Base-by-base conservation (phyloP, 1,140 invertebrate species). In the Bombus sibiricus region DNA sequence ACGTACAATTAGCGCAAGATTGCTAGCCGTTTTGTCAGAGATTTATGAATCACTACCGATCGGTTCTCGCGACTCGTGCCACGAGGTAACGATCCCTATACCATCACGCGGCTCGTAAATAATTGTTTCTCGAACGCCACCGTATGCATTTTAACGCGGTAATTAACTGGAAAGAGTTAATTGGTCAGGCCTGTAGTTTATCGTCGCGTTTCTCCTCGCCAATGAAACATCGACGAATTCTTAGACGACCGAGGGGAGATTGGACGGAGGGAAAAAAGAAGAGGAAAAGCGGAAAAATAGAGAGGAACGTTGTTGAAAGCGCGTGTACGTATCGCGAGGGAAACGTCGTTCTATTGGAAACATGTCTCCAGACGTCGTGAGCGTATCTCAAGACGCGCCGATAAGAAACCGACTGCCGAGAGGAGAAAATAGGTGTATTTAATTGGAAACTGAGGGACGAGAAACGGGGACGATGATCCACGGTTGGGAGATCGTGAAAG, bases 281-380 rank as follows among this genome's bases (percentile, higher is more conserved):
- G 34, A n/a, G 66, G 3, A 53, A 5, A 28, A 47, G 53, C 18
- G 28, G 47, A 15, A 32, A 41, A 28, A n/a, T 18, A 32, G 57
- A 41, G 32, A 34, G 34, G 15, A 9, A 37, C 39, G 53, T 28
- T 1, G 77, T n/a, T 32, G 32, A 37, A 53, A 74, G 69, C 69
- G 75, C 43, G 85, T 57, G 64, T 71, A 76, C 62, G 79, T 86
- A 82, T 82, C 79, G 72, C 71, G 59, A 66, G 78, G 78, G 71
- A 81, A 85, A 81, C 83, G 71, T 81, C 69, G 83, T 68, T 66
- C 71, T 85, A 81, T 82, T 86, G 84, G 76, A 85, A 85, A 85
- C 83, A 47, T 80, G 75, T 85, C 83, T 57, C 22, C 62, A 34
- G 77, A 85, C 76, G 76, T 83, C 82, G 74, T n/a, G 68, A 71